phyloP scores from a whole-genome alignment of 2,888 invertebrate genomes.

The Chrysolina oricalcia region DNA sequence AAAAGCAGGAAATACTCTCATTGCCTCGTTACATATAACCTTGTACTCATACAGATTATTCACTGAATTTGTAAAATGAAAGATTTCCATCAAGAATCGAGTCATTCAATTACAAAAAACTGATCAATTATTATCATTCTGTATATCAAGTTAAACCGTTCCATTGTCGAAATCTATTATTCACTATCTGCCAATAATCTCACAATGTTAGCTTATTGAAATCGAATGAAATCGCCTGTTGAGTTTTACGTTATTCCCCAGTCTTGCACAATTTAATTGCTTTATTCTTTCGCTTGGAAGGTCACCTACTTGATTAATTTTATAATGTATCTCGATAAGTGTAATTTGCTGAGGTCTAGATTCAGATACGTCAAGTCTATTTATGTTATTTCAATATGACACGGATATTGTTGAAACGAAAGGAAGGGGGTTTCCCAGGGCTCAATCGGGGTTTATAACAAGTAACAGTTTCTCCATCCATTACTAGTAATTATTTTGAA shows the following conservation, averaged over 20 bases:
- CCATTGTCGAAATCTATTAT: constrained; percentile 3
- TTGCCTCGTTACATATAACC: too few relatives aligned
- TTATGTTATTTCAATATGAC: not conserved
- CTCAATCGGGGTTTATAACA: too few relatives aligned
- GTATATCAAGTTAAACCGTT: not conserved
- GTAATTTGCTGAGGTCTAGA: constrained; percentile 6
- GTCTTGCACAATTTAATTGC: constrained; percentile 27
- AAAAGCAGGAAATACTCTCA: too few relatives aligned
- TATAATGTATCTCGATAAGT: constrained; percentile 9
- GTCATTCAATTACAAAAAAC: not conserved
- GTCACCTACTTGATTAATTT: constrained; percentile 24
- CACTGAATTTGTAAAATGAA: not conserved
- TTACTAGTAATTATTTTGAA: too few relatives aligned
- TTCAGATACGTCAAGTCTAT: constrained; percentile 11
- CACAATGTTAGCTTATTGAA: constrained; percentile 15
- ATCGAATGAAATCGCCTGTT: not conserved
- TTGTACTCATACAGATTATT: too few relatives aligned
- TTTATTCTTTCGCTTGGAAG: constrained; percentile 26
- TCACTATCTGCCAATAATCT: not conserved
- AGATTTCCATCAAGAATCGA: not conserved
- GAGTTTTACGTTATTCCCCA: not conserved
- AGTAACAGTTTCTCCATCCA: too few relatives aligned
- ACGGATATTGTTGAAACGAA: constrained; percentile 2
- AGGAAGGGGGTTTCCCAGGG: too few relatives aligned
- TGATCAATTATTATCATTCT: not conserved